Percentiles rank a stretch among this genome's conserved stretches.
These are phyloP conservation scores for Branchinecta sandiegonensis DNA, from an alignment of 2,888 invertebrate genomes.

Conservation along the genomic window DNA sequence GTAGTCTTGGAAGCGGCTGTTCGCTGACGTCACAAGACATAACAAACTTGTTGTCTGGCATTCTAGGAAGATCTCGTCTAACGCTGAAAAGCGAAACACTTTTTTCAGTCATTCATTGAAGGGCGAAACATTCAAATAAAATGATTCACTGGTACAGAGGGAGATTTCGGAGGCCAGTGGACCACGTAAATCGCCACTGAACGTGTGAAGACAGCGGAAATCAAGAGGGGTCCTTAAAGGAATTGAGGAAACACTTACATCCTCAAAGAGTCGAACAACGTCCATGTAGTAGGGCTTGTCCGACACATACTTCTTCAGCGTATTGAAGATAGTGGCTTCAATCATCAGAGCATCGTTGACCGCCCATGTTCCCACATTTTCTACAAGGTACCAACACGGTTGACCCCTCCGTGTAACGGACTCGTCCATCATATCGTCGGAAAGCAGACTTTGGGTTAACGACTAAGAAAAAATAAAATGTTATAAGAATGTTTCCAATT, in stretches of 20 bases:
- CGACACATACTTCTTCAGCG: slow-evolving; percentile 63
- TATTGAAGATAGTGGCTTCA: slow-evolving; percentile 57
- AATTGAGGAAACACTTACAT: slow-evolving; percentile 40
- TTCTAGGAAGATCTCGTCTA: too few species aligned
- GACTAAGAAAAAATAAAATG: slow-evolving; percentile 45
- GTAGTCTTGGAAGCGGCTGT: too few species aligned
- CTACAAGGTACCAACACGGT: slow-evolving; percentile 74
- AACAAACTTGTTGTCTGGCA: too few species aligned
- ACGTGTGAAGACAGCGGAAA: too few species aligned
- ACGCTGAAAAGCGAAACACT: too few species aligned
- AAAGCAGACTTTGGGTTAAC: slow-evolving; percentile 69
- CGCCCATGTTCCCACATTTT: slow-evolving; percentile 52
- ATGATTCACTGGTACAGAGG: too few species aligned
- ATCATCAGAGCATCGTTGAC: slow-evolving; percentile 74
- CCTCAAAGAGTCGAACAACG: slow-evolving; percentile 66
- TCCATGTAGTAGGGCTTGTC: slow-evolving; percentile 59
- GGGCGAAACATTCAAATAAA: too few species aligned
- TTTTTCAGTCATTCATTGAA: too few species aligned
- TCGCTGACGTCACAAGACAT: too few species aligned
- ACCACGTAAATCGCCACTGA: too few species aligned
- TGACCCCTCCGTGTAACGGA: slow-evolving; percentile 67
- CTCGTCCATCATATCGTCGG: slow-evolving; percentile 84
- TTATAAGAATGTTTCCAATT: not conserved
- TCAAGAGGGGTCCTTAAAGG: too few species aligned
- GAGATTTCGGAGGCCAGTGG: too few species aligned